A percentile compares a stretch with the other conserved stretches of the same genome.
Evolutionary conservation across 1,140 invertebrate genomes (phyloP).

Genomic region (Tetranychus urticae): DNA sequence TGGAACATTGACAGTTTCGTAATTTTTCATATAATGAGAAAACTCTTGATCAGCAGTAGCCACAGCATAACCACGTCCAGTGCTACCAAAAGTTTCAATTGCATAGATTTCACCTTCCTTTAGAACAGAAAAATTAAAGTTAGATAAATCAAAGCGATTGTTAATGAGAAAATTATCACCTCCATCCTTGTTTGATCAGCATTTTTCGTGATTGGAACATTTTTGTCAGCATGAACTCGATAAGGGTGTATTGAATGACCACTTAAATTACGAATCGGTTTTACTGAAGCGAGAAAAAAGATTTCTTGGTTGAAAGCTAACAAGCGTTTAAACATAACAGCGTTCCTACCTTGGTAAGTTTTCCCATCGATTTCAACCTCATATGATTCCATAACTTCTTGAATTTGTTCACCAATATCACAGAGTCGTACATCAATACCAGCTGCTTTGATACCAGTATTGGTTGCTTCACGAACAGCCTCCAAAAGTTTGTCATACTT

Average conservation of each 20-base stretch:
- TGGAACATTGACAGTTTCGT: constrained; percentile 74
- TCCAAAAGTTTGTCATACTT: constrained; percentile 87
- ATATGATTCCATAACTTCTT: constrained; percentile 99
- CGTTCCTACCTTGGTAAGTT: constrained; percentile 41
- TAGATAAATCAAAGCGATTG: not conserved
- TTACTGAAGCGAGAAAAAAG: constrained; percentile 30
- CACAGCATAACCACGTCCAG: constrained; percentile 67
- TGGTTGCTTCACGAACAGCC: constrained; percentile 89
- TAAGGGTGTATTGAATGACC: constrained; percentile 95
- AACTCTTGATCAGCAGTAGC: constrained; percentile 91
- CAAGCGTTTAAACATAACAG: not conserved
- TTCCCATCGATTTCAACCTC: constrained; percentile 95
- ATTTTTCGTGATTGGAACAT: constrained; percentile 96
- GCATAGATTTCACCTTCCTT: constrained; percentile 93
- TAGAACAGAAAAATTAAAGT: not conserved
- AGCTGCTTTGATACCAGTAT: constrained; percentile 74
- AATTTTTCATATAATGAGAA: constrained; percentile 99
- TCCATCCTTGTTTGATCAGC: constrained; percentile 95
- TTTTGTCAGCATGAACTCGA: constrained; percentile 94
- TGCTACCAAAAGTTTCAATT: constrained; percentile 98
- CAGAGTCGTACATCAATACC: constrained; percentile 93
- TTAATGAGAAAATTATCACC: constrained; percentile 15
- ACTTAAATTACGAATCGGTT: constrained; percentile 92
- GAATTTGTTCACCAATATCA: constrained; percentile 89
- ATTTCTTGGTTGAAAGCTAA: not conserved